Evolutionary conservation across 2,797 vertebrate genomes (phyloP).

Genomic region (Harpagifer antarcticus): DNA sequence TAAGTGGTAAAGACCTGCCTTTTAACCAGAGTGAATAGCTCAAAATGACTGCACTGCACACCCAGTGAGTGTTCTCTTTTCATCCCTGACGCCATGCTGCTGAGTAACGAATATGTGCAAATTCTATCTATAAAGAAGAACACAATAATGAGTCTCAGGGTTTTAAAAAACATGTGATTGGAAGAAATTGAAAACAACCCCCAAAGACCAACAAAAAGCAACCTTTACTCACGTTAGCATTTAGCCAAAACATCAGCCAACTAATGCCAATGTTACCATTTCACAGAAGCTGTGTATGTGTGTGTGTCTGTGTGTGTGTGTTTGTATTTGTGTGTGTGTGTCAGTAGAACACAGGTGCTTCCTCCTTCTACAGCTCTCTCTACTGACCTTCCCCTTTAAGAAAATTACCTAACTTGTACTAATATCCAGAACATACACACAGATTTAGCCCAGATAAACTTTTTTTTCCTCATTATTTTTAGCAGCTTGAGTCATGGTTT

Average conservation of each 20-base stretch:
- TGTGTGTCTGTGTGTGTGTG: neutral
- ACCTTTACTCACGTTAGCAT: too few species aligned
- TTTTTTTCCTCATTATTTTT: conserved; percentile 63
- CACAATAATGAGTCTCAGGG: neutral
- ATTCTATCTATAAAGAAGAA: neutral
- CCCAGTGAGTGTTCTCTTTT: neutral
- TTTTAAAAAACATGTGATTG: neutral
- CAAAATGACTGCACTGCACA: neutral
- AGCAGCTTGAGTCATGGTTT: conserved; percentile 54
- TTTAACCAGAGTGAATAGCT: too few species aligned
- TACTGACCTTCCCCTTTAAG: conserved; percentile 55
- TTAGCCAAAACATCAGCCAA: too few species aligned
- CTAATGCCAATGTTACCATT: too few species aligned
- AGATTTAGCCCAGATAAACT: conserved; percentile 25
- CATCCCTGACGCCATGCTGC: neutral
- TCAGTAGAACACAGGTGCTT: conserved; percentile 66
- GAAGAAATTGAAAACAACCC: neutral
- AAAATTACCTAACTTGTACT: conserved; percentile 39
- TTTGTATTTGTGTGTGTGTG: conserved; percentile 4
- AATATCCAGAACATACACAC: conserved; percentile 39
- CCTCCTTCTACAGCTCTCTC: conserved; percentile 55
- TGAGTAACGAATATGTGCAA: neutral
- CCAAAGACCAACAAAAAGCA: neutral
- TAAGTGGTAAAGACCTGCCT: neutral
- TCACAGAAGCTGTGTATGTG: too few species aligned